Conservation (phyloP, 2,888 invertebrate genomes). For the Rhyacophila evoluta region DNA sequence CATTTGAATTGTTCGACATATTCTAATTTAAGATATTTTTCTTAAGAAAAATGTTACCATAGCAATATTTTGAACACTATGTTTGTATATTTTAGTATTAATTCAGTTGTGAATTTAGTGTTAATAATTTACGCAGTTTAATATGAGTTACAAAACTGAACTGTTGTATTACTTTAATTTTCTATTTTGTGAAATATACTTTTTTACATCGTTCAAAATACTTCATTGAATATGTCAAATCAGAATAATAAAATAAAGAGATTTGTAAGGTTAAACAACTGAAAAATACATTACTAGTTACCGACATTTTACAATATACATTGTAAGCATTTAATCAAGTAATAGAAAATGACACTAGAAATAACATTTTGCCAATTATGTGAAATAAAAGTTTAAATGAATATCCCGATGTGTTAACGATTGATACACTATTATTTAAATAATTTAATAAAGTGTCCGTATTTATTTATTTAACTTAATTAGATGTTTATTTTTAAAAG, state of each 20-base stretch:
- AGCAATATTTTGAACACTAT: conserved; percentile 36
- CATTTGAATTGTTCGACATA: background rate
- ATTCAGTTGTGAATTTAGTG: conserved; percentile 12
- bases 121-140: background rate
- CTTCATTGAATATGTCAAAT: background rate
- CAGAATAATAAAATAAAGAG: background rate
- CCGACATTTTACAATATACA: background rate
- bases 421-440: background rate
- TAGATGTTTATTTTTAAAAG: background rate
- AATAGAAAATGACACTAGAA: background rate
- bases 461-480: conserved; percentile 22
- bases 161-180: background rate
- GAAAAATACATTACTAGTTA: background rate
- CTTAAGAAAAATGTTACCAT: conserved; percentile 48
- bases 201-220: background rate
- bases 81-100: background rate
- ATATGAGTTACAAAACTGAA: background rate
- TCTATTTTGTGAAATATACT: background rate
- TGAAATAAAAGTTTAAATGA: background rate
- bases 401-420: background rate
- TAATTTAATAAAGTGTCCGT: background rate
- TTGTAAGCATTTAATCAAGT: background rate
- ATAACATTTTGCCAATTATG: background rate
- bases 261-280: background rate
- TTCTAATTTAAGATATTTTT: conserved; percentile 30